Conservation (phyloP, 2,888 invertebrate genomes). For the Acanthosepion pharaonis region DNA sequence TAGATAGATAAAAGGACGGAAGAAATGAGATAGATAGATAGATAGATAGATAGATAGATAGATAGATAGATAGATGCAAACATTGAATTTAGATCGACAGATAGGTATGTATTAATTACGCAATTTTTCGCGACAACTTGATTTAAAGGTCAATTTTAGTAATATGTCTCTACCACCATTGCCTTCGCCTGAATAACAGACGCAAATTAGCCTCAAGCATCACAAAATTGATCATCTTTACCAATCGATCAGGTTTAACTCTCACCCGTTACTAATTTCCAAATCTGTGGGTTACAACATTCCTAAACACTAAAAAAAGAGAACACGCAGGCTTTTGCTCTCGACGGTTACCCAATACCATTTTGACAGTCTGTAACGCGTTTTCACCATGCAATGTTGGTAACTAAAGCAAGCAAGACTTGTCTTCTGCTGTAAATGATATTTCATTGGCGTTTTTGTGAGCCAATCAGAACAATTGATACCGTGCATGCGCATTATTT, state of each 20-base stretch:
- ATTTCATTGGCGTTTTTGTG: background rate
- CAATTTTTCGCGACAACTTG: background rate
- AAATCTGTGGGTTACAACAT: background rate
- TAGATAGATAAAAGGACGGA: no score
- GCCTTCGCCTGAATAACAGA: background rate
- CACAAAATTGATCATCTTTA: background rate
- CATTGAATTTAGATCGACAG: no score
- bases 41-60: no score
- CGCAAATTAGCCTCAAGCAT: background rate
- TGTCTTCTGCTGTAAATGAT: background rate
- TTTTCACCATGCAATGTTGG: background rate
- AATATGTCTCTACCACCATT: background rate
- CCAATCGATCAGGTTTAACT: background rate
- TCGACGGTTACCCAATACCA: background rate
- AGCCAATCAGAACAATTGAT: background rate
- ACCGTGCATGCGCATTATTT: background rate
- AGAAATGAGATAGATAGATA: no score
- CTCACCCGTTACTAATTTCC: background rate
- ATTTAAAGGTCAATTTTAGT: background rate
- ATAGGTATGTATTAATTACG: no score
- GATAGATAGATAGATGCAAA: no score
- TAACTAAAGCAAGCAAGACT: background rate
- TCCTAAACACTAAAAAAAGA: background rate
- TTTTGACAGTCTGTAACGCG: background rate
- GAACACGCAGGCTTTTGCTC: background rate